Base-by-base conservation (phyloP, 2,888 invertebrate genomes). In the Chymomyza amoena region DNA sequence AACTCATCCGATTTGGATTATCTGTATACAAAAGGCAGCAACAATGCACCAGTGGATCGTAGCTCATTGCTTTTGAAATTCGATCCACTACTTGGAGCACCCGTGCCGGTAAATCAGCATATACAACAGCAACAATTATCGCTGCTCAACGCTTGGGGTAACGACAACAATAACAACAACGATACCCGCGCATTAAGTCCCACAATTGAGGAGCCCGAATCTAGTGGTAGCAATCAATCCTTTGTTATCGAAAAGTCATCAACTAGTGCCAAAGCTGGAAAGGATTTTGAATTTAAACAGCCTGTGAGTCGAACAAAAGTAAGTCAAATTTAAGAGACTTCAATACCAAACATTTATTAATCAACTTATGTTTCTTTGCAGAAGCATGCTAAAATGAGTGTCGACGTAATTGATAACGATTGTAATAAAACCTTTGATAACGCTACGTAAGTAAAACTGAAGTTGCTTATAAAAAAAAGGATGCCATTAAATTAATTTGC, bases 361-460 rank as follows among this genome's bases (percentile, higher is more conserved):
- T 32, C 0, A 0, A 7, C 32, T 32, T 32, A 1, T 54, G 39
- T 0, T 28, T 63, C 9, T 7, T 72, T 72, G 28, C 69, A 91
- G 91, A 88, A 90, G 88, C 84, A 91, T 91, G 91, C 84, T 86
- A 92, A 90, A 87, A 92, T 92, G 92, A 92, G 91, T 90, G 91
- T 91, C 82, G 92, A 91, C 89, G 90, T 92, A 75, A 90, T 91
- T 78, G 91, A 90, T 80, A 91, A 91, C 89, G 91, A 91, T 83
- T 88, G 89, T 68, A 91, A 89, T 68, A 91, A 91, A 86, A 84
- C 91, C 75, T 89, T 90, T 79, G 91, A 91, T 70, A 89, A 91
- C 80, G 89, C 89, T 77, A 90, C 89, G 91, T 91, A 78, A 84
- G 89, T 82, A 51, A 4, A 52, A n/a, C 0, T n/a, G 18, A 15